A percentile compares a stretch with the other conserved stretches of the same genome.
phyloP scores from a whole-genome alignment of 2,888 invertebrate species.

The Cheilosia pagana region DNA sequence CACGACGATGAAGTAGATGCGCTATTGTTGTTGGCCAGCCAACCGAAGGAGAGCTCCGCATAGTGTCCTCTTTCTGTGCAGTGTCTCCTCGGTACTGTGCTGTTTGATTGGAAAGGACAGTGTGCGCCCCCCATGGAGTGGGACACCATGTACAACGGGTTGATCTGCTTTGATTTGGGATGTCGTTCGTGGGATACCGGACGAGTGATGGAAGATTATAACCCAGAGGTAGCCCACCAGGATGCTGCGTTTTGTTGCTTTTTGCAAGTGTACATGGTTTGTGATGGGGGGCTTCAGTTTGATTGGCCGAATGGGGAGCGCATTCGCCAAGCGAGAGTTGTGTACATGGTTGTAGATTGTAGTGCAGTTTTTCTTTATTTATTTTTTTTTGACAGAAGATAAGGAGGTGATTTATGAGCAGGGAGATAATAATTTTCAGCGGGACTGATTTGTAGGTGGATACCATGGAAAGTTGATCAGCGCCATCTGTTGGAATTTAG shows the following conservation, averaged over 20 bases:
- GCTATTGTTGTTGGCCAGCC: slow-evolving; percentile 70
- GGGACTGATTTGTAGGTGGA: slow-evolving; percentile 17
- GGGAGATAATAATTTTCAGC: neutral
- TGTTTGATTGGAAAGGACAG: slow-evolving; percentile 66
- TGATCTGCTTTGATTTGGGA: slow-evolving; percentile 67
- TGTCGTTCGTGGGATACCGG: slow-evolving; percentile 60
- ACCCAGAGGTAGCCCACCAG: slow-evolving; percentile 25
- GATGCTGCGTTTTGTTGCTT: slow-evolving; percentile 41
- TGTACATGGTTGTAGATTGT: neutral
- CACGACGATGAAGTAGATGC: slow-evolving; percentile 32
- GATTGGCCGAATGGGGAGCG: slow-evolving; percentile 66
- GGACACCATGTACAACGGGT: slow-evolving; percentile 38
- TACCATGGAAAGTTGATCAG: neutral
- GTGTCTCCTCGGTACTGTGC: slow-evolving; percentile 29
- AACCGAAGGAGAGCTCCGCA: slow-evolving; percentile 61
- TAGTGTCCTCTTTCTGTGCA: slow-evolving; percentile 32
- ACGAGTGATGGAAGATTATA: slow-evolving; percentile 72
- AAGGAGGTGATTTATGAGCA: slow-evolving; percentile 13
- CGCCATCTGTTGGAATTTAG: neutral
- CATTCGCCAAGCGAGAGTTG: slow-evolving; percentile 33
- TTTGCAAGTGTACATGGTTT: slow-evolving; percentile 37
- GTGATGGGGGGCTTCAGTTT: slow-evolving; percentile 61
- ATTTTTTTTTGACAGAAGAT: slow-evolving; percentile 9
- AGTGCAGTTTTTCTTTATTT: slow-evolving; percentile 14
- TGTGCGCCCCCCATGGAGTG: neutral